Evolutionary conservation across 2,113 vertebrate genomes (phyloP).

Genomic region (Stictonetta naevosa): DNA sequence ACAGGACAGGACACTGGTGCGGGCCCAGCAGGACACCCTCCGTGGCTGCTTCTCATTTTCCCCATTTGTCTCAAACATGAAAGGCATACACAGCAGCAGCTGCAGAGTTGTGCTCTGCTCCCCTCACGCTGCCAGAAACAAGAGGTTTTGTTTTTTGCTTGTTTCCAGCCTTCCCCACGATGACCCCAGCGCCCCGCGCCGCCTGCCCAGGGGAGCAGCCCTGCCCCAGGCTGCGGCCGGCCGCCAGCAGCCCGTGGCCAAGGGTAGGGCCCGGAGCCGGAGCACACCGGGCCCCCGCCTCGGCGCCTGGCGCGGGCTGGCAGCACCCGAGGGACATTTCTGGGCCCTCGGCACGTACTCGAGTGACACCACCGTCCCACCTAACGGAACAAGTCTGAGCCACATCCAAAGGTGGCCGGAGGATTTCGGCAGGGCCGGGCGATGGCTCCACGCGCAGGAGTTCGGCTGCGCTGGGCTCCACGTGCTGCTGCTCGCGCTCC

Average conservation of each 20-base stretch:
- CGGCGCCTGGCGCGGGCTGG: no score
- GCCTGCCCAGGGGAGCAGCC: no score
- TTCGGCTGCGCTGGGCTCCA: background rate
- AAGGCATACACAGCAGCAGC: fast-evolving
- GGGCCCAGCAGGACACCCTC: background rate
- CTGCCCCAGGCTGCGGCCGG: no score
- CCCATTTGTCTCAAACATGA: background rate
- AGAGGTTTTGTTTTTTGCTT: no score
- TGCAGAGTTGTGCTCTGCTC: background rate
- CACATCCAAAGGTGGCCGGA: background rate
- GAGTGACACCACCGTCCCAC: background rate
- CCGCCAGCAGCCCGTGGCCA: no score
- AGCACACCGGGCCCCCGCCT: background rate
- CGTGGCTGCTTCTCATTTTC: fast-evolving
- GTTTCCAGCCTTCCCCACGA: no score
- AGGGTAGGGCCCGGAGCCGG: background rate
- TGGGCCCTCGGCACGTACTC: background rate
- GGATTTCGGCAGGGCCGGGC: background rate
- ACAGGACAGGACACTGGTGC: background rate
- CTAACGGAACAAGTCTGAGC: background rate
- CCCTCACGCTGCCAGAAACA: background rate
- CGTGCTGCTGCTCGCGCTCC: fast-evolving
- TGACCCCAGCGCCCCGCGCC: no score
- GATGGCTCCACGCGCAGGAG: no score
- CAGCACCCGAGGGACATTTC: background rate